Conservation (phyloP, 1,140 invertebrate genomes). For the Heliothis virescens region DNA sequence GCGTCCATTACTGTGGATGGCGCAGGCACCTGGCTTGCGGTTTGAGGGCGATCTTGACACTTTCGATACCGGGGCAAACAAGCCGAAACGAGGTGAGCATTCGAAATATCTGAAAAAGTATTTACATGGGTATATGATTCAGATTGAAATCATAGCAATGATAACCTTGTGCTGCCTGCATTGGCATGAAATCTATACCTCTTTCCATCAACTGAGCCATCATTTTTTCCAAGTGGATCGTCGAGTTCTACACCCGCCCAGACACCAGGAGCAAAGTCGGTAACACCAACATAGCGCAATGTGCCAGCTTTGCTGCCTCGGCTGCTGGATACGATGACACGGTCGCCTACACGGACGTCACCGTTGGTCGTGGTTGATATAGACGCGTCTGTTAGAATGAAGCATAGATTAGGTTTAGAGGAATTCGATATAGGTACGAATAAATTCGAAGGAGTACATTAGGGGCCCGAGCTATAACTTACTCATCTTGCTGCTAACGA, state of each 20-base stretch:
- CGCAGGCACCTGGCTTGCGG: conserved; percentile 89
- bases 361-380: conserved; percentile 87
- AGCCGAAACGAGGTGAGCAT: conserved; percentile 95
- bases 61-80: conserved; percentile 97
- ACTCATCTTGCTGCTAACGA: conserved; percentile 86
- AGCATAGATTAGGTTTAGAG: conserved; percentile 38
- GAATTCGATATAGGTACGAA: background rate
- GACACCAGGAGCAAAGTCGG: conserved; percentile 96
- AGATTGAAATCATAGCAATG: background rate
- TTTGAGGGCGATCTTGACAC: conserved; percentile 93
- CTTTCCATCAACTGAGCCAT: conserved; percentile 96
- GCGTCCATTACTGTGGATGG: conserved; percentile 88
- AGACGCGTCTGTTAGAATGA: conserved; percentile 87
- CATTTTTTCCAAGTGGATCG: conserved; percentile 97
- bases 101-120: conserved; percentile 94
- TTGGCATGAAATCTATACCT: conserved; percentile 84
- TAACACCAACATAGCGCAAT: conserved; percentile 93
- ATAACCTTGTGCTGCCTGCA: too few relatives aligned
- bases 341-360: conserved; percentile 93
- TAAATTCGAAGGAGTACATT: background rate
- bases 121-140: conserved; percentile 3
- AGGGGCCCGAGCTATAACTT: conserved; percentile 49
- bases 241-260: conserved; percentile 99
- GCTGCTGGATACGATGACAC: conserved; percentile 94
- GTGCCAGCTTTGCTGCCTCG: conserved; percentile 96